A percentile compares a stretch with the other conserved stretches of the same genome.
Conservation (phyloP, 2,797 vertebrate genomes). For the Urophycis tenuis region DNA sequence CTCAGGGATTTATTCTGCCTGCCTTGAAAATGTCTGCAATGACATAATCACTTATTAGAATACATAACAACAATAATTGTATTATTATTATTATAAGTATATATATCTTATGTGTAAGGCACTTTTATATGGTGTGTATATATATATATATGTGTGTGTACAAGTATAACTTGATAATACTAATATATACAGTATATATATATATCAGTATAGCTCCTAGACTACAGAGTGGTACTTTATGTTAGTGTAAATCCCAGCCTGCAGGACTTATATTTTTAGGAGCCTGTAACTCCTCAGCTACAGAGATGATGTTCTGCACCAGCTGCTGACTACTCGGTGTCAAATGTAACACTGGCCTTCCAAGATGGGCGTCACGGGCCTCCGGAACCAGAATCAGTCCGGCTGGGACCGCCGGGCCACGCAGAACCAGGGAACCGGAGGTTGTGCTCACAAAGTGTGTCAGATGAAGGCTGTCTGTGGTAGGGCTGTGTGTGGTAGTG, state of each 20-base stretch:
- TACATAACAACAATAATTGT: not conserved
- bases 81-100: no score
- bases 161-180: no score
- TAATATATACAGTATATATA: no score
- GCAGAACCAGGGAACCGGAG: not conserved
- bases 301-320: not conserved
- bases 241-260: no score
- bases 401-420: no score
- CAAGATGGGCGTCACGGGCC: not conserved
- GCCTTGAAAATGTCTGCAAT: constrained; percentile 1
- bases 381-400: not conserved
- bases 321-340: not conserved
- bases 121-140: no score
- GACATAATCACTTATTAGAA: not conserved
- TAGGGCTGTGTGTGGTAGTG: not conserved
- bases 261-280: no score
- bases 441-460: not conserved
- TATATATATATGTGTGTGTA: no score
- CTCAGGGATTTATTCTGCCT: constrained; percentile 33
- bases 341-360: not conserved
- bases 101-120: not conserved
- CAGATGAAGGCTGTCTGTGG: not conserved
- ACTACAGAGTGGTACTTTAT: no score
- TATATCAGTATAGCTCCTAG: no score
- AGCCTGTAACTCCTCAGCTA: not conserved